Conservation (phyloP, 2,888 invertebrate species). For the Machimus atricapillus region DNA sequence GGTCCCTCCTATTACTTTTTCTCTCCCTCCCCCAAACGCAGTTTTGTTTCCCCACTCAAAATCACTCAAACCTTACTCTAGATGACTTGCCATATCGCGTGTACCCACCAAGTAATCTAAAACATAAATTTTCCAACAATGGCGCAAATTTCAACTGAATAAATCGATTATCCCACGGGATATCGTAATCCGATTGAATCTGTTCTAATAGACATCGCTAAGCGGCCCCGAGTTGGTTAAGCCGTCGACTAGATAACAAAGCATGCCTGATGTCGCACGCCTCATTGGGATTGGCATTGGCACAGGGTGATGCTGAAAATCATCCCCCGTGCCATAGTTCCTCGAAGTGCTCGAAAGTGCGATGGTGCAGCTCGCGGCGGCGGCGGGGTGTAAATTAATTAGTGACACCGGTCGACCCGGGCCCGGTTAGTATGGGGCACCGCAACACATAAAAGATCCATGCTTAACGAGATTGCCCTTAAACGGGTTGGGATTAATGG, state of each 20-base stretch:
- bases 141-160: not conserved
- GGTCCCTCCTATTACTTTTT: not conserved
- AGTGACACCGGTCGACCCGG: constrained; percentile 1
- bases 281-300: not conserved
- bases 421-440: not conserved
- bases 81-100: constrained; percentile 4
- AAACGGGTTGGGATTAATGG: constrained; percentile 31
- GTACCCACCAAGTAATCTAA: not conserved
- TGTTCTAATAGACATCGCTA: constrained; percentile 4
- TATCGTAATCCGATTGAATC: constrained; percentile 32
- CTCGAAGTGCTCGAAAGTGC: not conserved
- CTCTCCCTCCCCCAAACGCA: not conserved
- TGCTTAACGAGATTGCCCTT: constrained; percentile 22
- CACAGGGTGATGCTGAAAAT: not conserved
- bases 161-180: constrained; percentile 33
- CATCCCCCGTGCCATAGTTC: not conserved
- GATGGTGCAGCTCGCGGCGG: not conserved
- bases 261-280: not conserved
- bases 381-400: constrained; percentile 1
- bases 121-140: constrained; percentile 7
- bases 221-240: not conserved
- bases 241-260: constrained; percentile 16
- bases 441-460: not conserved
- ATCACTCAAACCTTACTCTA: not conserved
- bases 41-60: not conserved